Percentiles rank a stretch among this genome's conserved stretches.
Conservation (phyloP, 2,113 vertebrate species). For the Cranoglanis bouderius region DNA sequence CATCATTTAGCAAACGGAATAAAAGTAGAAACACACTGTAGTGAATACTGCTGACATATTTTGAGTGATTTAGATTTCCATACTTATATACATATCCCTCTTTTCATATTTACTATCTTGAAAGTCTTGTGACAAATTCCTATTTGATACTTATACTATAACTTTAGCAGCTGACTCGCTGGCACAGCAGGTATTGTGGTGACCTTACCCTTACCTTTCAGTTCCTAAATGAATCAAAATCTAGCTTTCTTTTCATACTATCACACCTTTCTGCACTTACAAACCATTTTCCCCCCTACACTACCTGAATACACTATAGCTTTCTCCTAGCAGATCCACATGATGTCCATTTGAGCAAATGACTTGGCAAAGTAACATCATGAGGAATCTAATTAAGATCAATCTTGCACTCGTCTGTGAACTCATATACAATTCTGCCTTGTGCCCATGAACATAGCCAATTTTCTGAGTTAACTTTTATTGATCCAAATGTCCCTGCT, state of each 20-base stretch:
- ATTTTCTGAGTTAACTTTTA: constrained; percentile 27
- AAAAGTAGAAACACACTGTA: not conserved
- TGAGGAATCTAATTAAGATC: not conserved
- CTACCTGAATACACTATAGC: not conserved
- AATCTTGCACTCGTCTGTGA: not conserved
- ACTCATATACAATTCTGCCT: not conserved
- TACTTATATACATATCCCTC: not conserved
- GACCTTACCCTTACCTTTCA: not conserved
- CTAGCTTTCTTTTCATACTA: not conserved
- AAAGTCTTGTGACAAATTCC: not conserved
- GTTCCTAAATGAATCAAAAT: not conserved
- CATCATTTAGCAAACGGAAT: constrained; percentile 1
- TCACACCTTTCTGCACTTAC: not conserved
- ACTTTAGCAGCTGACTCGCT: not conserved
- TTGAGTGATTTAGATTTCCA: not conserved
- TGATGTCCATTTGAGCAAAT: not conserved
- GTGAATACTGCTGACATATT: not conserved
- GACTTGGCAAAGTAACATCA: not conserved
- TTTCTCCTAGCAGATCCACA: not conserved
- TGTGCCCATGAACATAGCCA: constrained; percentile 24
- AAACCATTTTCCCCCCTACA: not conserved
- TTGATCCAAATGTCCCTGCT: constrained; percentile 44
- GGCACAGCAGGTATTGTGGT: not conserved
- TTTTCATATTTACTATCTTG: not conserved
- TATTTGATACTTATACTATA: not conserved